Percentiles rank a stretch among this genome's conserved stretches.
phyloP scores from a whole-genome alignment of 2,888 invertebrate genomes.

The Scaptomyza reducta region DNA sequence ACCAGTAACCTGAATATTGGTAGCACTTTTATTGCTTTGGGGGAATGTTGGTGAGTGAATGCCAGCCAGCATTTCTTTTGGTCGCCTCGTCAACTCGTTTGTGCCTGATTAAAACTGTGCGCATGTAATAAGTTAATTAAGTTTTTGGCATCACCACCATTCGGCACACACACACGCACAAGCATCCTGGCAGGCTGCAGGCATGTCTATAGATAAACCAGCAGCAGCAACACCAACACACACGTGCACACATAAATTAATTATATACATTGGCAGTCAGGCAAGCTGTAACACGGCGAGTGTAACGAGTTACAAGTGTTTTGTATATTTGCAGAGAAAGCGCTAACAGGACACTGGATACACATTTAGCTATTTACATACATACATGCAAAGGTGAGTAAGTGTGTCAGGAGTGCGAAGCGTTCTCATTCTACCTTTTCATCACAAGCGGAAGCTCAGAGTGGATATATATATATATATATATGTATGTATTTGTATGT shows the following conservation, averaged over 20 bases:
- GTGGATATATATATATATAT: constrained; percentile 7
- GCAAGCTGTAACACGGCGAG: constrained; percentile 41
- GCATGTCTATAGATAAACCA: constrained; percentile 12
- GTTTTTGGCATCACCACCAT: constrained; percentile 69
- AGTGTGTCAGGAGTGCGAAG: constrained; percentile 71
- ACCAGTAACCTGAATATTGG: constrained; percentile 27
- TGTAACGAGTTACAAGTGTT: constrained; percentile 65
- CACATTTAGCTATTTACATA: neutral
- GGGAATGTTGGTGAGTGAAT: constrained; percentile 40
- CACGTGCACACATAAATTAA: constrained; percentile 77
- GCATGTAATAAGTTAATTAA: constrained; percentile 83
- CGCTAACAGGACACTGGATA: constrained; percentile 32
- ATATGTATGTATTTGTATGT: no score
- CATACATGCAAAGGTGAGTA: constrained; percentile 13
- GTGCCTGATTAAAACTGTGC: constrained; percentile 72
- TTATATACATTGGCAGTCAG: constrained; percentile 69
- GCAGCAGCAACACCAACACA: constrained; percentile 12
- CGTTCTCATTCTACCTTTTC: constrained; percentile 62
- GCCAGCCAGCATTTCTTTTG: constrained; percentile 53
- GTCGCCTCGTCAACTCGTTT: constrained; percentile 57
- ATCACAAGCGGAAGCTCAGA: constrained; percentile 59
- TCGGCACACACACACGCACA: no score
- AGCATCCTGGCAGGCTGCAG: neutral
- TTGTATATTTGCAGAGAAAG: constrained; percentile 71
- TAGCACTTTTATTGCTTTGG: constrained; percentile 29